Evolutionary conservation across 2,113 vertebrate species (phyloP).

Genomic region (Polyodon spathula): DNA sequence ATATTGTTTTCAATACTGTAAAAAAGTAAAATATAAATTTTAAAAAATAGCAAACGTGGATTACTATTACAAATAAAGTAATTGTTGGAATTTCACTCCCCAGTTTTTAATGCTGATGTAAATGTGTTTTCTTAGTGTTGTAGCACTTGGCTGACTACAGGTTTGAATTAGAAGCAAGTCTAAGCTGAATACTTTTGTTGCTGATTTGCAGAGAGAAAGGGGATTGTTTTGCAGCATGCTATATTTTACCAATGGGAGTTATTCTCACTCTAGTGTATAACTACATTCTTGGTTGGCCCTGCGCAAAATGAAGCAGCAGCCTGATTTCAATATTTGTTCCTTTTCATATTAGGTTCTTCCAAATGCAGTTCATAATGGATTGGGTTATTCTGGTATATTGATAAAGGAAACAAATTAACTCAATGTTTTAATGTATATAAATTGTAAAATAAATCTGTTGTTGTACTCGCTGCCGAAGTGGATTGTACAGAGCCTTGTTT

Average conservation of each 20-base stretch:
- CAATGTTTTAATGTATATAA: constrained; percentile 90
- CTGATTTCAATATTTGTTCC: constrained; percentile 42
- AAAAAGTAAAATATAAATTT: constrained; percentile 71
- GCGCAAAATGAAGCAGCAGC: constrained; percentile 38
- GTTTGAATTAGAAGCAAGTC: constrained; percentile 11
- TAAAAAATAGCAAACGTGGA: constrained; percentile 69
- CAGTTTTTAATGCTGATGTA: constrained; percentile 86
- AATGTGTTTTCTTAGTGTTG: constrained; percentile 53
- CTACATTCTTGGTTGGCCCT: constrained; percentile 52
- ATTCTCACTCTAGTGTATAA: constrained; percentile 28
- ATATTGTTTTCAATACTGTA: constrained; percentile 91
- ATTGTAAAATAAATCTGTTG: constrained; percentile 94
- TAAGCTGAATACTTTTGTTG: constrained; percentile 19
- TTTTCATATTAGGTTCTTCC: constrained; percentile 59
- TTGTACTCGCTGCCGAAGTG: constrained; percentile 94
- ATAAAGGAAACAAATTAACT: constrained; percentile 56
- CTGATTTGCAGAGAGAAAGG: constrained; percentile 49
- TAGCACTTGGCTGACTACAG: constrained; percentile 53
- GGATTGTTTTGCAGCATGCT: constrained; percentile 60
- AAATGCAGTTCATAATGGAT: constrained; percentile 63
- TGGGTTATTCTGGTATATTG: constrained; percentile 65
- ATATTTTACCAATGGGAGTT: constrained; percentile 46
- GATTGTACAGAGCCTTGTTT: constrained; percentile 97
- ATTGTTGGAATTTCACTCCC: constrained; percentile 70
- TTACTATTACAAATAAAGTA: constrained; percentile 60